These are phyloP conservation scores for Clavelina lepadiformis DNA, from an alignment of 23 tunicate genomes.

Conservation along the genomic window DNA sequence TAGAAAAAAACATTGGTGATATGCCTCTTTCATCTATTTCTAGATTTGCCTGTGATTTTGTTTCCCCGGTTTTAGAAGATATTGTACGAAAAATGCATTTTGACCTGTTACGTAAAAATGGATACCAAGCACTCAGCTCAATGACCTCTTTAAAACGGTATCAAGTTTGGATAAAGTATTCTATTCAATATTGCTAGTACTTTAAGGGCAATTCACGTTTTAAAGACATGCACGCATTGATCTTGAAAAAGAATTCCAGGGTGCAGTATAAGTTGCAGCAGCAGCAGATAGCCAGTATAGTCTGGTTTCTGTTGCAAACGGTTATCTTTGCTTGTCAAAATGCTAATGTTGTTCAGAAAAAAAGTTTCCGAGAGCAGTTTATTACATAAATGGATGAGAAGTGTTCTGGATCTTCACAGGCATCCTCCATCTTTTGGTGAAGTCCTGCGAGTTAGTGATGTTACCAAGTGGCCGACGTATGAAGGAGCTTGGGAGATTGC, in stretches of 20 bases:
- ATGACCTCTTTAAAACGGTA: too few species aligned
- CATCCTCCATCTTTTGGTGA: constrained; percentile 19
- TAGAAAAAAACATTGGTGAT: neutral
- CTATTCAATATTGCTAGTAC: too few species aligned
- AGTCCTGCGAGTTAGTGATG: constrained; percentile 36
- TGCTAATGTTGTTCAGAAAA: too few species aligned
- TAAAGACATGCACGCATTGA: too few species aligned
- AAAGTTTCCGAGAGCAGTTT: constrained; percentile 2
- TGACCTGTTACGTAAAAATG: constrained; percentile 24
- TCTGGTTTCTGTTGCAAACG: too few species aligned
- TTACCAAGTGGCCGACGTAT: constrained; percentile 48
- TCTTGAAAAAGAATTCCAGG: too few species aligned
- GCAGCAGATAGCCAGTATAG: too few species aligned
- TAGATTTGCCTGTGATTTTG: constrained; percentile 42
- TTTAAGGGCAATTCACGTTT: too few species aligned
- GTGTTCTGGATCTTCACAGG: constrained; percentile 38
- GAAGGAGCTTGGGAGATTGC: constrained; percentile 80
- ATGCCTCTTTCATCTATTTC: neutral
- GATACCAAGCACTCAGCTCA: constrained; percentile 1
- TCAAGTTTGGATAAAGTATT: too few species aligned
- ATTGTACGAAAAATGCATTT: constrained; percentile 35
- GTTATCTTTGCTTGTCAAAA: too few species aligned
- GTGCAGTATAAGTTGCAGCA: too few species aligned
- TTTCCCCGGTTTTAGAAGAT: constrained; percentile 53
- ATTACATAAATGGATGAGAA: constrained; percentile 25